Evolutionary conservation across 2,113 vertebrate species (phyloP), one percentile per base, ranked within the genome.

Genomic region (Abramis brama): DNA sequence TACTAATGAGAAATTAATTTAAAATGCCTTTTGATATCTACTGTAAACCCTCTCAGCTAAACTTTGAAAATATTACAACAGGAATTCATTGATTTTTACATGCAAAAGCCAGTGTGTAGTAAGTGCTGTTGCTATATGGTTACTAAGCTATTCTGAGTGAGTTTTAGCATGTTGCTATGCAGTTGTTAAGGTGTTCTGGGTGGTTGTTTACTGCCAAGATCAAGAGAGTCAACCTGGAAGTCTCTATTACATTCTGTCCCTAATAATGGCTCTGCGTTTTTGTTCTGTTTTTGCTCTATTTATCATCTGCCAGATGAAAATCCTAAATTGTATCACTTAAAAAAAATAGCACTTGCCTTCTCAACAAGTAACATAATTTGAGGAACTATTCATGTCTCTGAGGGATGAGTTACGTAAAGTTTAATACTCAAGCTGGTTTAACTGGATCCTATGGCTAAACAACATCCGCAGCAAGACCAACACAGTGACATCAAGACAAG

Each of bases 1-100:
- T 43, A n/a, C 10, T 43, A 73, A 73, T 43, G 36, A 75, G 73
- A 50, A 27, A 75, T 75, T 50, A 2, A 75, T 75, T 75, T 27
- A 27, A 75, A 75, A 75, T 25, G 43, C 73, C 43, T 75, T 75
- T 50, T 75, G n/a, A 74, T 74, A 74, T 74, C 71, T 47, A 47
- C 43, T 8, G 21, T 79, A 59, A 79, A 57, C 30, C 52, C 30
- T n/a, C 30, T 79, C 10, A 79, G 30, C 52, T 57, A 59, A 19
- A 79, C 30, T 78, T 4, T 39, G 30, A 59, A 59, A 57, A 59
- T 78, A 23, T n/a, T 23, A 7, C n/a, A 47, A 78, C 17, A 59
- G 50, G 19, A 78, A 57, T 78, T 57, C 21, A 78, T 25, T 47
- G 43, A 74, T 47, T 74, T 62, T 74, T 15, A 74, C 12, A 74